Evolutionary conservation across 2,888 invertebrate genomes (phyloP), one percentile per base, ranked within the genome.

Genomic region (Petrolisthes manimaculis): DNA sequence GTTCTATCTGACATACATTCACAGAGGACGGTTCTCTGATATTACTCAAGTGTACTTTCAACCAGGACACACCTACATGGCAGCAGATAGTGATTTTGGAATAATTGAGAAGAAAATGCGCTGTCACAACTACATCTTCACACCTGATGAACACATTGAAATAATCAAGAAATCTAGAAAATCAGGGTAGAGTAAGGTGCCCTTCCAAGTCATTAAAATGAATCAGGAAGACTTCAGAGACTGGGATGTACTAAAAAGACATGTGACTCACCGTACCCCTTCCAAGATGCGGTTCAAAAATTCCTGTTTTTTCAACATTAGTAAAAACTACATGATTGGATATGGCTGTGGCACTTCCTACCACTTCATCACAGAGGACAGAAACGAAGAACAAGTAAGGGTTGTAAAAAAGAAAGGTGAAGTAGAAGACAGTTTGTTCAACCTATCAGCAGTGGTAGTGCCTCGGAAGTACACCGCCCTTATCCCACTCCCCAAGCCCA

Each of bases 321-420:
- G 37, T 51, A 1, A 77, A 14, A 51, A 24, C 2, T 37, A 77
- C 53, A 77, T 37, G 51, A 53, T 51, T 6, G 37, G 77, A 5
- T 77, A 77, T 5, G 14, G 8, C 37, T 77, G 77, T 77, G 77
- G n/a, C 77, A 77, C 8, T 12, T 9, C 9, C 77, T 77, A 77
- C n/a, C n/a, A n/a, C n/a, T n/a, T n/a, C n/a, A n/a, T n/a, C n/a
- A n/a, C n/a, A n/a, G n/a, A n/a, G n/a, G n/a, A n/a, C n/a, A n/a
- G n/a, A n/a, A n/a, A n/a, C n/a, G n/a, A n/a, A n/a, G n/a, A 77
- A n/a, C 77, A 77, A 8, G 77, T 77, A 51, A 77, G 77, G 77
- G 51, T 77, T 14, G 77, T 37, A 51, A 77, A 77, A 53, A 51
- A 51, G 8, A 14, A 9, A 9, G 24, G 53, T 24, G 8, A 24